Evolutionary conservation across 2,888 invertebrate species (phyloP), one percentile per base, ranked within the genome.

Genomic region (Lampropteryx suffumata): DNA sequence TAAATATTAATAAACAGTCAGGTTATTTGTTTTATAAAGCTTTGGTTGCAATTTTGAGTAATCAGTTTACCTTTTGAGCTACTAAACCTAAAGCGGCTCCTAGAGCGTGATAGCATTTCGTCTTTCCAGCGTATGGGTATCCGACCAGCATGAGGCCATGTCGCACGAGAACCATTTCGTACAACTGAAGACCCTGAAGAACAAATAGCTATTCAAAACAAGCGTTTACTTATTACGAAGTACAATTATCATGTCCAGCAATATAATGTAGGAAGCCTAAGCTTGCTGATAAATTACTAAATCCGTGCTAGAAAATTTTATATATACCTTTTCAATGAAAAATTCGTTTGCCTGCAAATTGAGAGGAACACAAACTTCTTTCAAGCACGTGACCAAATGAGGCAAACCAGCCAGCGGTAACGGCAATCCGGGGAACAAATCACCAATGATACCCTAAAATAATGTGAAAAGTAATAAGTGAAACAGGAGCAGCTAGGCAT

Each of bases 111-210:
- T 98, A 98, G 5, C 95, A 93, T 45, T 94, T 93, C 0, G 98
- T 97, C 84, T 98, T 98, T 4, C 98, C 97, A n/a, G 97, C 95
- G 81, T 97, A 97, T 0, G 98, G 97, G 29, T 93, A 82, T 0
- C 98, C 98, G 0, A 98, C 97, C 70, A 98, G 92, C 98, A 98
- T 98, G 64, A 98, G 93, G 0, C 98, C 98, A 79, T 98, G 98
- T 13, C 98, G 91, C 1, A 98, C 98, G 21, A 97, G 93, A 88
- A 98, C 97, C 97, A 98, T 98, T 84, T 98, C 98, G 76, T 96
- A 98, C 5, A 98, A 92, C 88, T 98, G 95, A 3, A 88, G 73
- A 30, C 85, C 90, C 87, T 90, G 35, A n/a, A 5, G 1, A 36
- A 0, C 11, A 30, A 7, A 29, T 10, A 27, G 12, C 2, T 14